These are phyloP conservation scores for Ctenopoma kingsleyae DNA, from an alignment of 2,797 vertebrate species.

Conservation along the genomic window DNA sequence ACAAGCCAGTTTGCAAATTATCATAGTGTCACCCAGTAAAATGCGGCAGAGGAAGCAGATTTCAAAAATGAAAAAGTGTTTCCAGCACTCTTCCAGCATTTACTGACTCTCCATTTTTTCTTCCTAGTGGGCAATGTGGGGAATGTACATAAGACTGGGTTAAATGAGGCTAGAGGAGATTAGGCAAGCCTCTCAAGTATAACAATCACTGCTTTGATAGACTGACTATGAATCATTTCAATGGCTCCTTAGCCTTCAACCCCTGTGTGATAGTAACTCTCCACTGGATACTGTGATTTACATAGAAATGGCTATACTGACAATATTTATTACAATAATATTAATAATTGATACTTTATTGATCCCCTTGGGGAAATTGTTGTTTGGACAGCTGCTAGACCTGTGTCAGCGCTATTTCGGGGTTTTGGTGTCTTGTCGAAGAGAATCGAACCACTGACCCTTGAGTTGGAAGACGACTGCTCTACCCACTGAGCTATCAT, in stretches of 20 bases:
- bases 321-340: slow-evolving; percentile 55
- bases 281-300: slow-evolving; percentile 40
- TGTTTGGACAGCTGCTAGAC: too few relatives aligned
- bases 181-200: slow-evolving; percentile 45
- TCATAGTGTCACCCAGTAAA: slow-evolving; percentile 33
- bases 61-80: slow-evolving; percentile 10
- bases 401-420: too few relatives aligned
- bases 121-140: slow-evolving; percentile 10
- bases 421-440: too few relatives aligned
- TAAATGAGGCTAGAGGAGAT: slow-evolving; percentile 56
- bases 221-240: slow-evolving; percentile 44
- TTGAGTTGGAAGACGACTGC: too few relatives aligned
- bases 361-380: too few relatives aligned
- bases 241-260: slow-evolving; percentile 62
- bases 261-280: slow-evolving; percentile 47
- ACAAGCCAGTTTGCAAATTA: slow-evolving; percentile 51
- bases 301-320: slow-evolving; percentile 47
- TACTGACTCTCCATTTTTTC: slow-evolving; percentile 21
- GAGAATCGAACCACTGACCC: too few relatives aligned
- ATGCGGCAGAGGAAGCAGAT: slow-evolving; percentile 7
- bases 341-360: too few relatives aligned
- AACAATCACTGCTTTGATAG: slow-evolving; percentile 41
- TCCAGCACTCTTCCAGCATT: slow-evolving; percentile 6
- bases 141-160: slow-evolving; percentile 18
- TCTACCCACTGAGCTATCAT: too few relatives aligned